Evolutionary conservation across 2,113 vertebrate genomes (phyloP).

Genomic region (Isurus oxyrinchus): DNA sequence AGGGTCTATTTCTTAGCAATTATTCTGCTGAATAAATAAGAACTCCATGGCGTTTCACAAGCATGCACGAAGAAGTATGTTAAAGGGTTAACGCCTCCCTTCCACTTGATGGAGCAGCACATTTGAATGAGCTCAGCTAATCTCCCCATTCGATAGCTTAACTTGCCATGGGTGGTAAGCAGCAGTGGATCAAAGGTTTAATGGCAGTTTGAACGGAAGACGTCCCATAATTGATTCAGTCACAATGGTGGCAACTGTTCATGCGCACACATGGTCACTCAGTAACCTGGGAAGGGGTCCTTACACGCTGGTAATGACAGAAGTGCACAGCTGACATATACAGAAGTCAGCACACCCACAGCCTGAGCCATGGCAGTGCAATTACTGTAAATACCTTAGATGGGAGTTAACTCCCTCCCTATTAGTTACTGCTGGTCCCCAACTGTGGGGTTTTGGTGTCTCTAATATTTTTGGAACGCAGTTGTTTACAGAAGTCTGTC

Average conservation of each 20-base stretch:
- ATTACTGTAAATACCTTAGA: not conserved
- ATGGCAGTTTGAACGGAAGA: not conserved
- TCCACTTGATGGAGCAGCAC: not conserved
- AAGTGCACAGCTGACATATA: not conserved
- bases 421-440: not conserved
- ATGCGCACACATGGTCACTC: not conserved
- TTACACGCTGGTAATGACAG: not conserved
- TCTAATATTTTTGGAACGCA: not conserved
- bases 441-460: not conserved
- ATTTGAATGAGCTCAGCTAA: not conserved
- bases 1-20: not conserved
- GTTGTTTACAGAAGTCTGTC: not conserved
- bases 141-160: not conserved
- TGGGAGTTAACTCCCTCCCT: not conserved
- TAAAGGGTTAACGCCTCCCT: not conserved
- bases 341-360: not conserved
- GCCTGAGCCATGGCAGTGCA: not conserved
- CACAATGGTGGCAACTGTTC: not conserved
- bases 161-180: not conserved
- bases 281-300: not conserved
- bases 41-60: not conserved
- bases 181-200: not conserved
- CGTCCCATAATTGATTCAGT: not conserved
- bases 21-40: slow-evolving; percentile 19
- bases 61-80: not conserved